These are phyloP conservation scores for Pelodytes ibericus DNA, from an alignment of 2,797 vertebrate genomes.

Conservation along the genomic window DNA sequence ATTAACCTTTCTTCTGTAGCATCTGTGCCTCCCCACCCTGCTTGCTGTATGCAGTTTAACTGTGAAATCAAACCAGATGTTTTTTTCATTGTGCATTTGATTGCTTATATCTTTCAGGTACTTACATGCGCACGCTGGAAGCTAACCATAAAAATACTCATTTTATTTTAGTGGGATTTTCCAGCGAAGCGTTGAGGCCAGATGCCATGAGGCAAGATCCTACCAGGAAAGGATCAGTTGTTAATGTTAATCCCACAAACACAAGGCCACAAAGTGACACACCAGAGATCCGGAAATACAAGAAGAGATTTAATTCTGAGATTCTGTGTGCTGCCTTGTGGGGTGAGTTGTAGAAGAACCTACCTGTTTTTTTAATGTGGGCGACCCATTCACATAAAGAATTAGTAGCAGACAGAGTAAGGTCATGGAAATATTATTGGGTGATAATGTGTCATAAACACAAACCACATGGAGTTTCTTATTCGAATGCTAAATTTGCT, in stretches of 20 bases:
- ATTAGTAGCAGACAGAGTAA: too few relatives aligned
- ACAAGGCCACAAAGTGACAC: conserved; percentile 96
- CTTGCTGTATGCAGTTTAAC: conserved; percentile 50
- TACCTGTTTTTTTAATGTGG: background rate
- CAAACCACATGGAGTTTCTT: too few relatives aligned
- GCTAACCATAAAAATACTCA: conserved; percentile 54
- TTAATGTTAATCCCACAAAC: conserved; percentile 97
- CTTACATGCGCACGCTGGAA: conserved; percentile 56
- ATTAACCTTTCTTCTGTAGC: conserved; percentile 19
- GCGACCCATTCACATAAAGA: background rate
- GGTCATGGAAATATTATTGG: too few relatives aligned
- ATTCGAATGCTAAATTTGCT: too few relatives aligned
- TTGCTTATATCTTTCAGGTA: conserved; percentile 57
- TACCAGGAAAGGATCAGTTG: conserved; percentile 93
- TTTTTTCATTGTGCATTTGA: conserved; percentile 46
- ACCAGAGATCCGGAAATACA: conserved; percentile 97
- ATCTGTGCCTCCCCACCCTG: conserved; percentile 37
- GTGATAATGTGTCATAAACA: too few relatives aligned
- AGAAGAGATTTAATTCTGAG: conserved; percentile 98
- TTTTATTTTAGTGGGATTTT: conserved; percentile 82
- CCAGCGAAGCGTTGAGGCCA: conserved; percentile 87
- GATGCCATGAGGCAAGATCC: conserved; percentile 94
- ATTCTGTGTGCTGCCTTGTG: conserved; percentile 96
- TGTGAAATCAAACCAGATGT: background rate
- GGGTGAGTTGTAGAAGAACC: conserved; percentile 79